Conservation (phyloP, 2,113 vertebrate genomes). For the Pterocles orientalis region DNA sequence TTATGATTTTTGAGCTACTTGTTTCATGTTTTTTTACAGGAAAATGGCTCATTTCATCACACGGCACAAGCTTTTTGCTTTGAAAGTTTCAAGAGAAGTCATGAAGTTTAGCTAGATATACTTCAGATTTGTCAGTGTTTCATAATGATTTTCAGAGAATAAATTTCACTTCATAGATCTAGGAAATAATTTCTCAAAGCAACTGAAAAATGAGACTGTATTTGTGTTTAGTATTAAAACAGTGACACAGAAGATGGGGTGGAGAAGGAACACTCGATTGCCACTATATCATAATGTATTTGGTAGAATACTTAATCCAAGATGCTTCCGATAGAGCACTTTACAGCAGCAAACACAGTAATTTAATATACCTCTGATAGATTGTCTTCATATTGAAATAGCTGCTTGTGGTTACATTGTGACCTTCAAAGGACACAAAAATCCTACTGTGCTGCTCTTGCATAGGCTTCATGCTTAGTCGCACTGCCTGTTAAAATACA, state of each 20-base stretch:
- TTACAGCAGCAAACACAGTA: slow-evolving; percentile 37
- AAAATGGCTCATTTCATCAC: slow-evolving; percentile 21
- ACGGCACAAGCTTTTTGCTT: slow-evolving; percentile 11
- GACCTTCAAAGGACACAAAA: slow-evolving; percentile 61
- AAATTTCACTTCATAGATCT: slow-evolving; percentile 2
- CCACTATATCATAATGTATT: slow-evolving; percentile 35
- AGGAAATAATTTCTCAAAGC: slow-evolving; percentile 40
- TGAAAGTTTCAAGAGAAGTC: background rate
- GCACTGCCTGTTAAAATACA: background rate
- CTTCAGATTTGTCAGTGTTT: slow-evolving; percentile 4
- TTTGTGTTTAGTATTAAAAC: slow-evolving; percentile 27
- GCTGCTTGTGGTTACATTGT: slow-evolving; percentile 45
- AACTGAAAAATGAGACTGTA: slow-evolving; percentile 12
- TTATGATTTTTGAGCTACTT: background rate
- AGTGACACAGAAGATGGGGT: slow-evolving; percentile 26
- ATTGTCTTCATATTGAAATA: slow-evolving; percentile 59
- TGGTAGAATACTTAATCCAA: slow-evolving; percentile 43
- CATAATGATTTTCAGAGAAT: background rate
- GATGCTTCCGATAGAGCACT: slow-evolving; percentile 33
- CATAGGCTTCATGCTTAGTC: background rate
- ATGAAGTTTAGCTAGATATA: background rate
- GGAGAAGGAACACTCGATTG: background rate
- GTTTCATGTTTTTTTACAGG: background rate
- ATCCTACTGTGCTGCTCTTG: slow-evolving; percentile 11
- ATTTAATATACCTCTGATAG: slow-evolving; percentile 60